Base-by-base conservation (phyloP, 2,888 invertebrate genomes). In the Leptopterna dolabrata region DNA sequence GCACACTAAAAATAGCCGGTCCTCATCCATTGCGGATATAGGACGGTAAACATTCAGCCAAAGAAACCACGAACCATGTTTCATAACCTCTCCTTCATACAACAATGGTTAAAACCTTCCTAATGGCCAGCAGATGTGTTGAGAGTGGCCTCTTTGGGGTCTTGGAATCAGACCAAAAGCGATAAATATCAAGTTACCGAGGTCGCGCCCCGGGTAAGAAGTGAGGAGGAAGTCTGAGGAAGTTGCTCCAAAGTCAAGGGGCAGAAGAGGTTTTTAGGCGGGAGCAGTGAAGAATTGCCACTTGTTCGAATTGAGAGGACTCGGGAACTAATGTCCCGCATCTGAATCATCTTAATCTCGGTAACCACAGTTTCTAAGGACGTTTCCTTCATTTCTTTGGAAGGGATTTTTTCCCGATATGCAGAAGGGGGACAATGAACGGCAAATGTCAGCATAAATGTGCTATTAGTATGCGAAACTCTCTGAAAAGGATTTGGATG, bases 131-230 rank as follows among this genome's bases (percentile, higher is more conserved):
- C 45, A 78, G 78, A 78, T 78, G 78, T 43, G 78, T 78, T 14
- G 45, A 78, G 78, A 78, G 45, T 78, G 43, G 41, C 45, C 41
- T 45, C 19, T 45, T 27, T 27, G 24, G 19, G 78, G 78, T 78
- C 45, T 78, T 78, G 78, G 78, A 78, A 45, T 45, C 41, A 45
- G 43, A 78, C 78, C 78, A 78, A 78, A 43, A 78, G 43, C 78
- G 78, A 78, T 78, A 78, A 78, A 78, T 78, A 78, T 78, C 78
- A 78, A 78, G 78, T 78, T 78, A 63, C 63, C 24, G 63, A 63
- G 63, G 63, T 63, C 63, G 24, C 63, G 63, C 7, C 24, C 63
- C 63, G 24, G 24, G 63, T 24, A 63, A n/a, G 63, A 27, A 63
- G 63, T 24, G 24, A 63, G 63, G 13, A 63, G 24, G 63, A 63